Percentiles rank a stretch among this genome's conserved stretches.
These are phyloP conservation scores for Empidonax traillii DNA, from an alignment of 2,113 vertebrate species.

Conservation along the genomic window DNA sequence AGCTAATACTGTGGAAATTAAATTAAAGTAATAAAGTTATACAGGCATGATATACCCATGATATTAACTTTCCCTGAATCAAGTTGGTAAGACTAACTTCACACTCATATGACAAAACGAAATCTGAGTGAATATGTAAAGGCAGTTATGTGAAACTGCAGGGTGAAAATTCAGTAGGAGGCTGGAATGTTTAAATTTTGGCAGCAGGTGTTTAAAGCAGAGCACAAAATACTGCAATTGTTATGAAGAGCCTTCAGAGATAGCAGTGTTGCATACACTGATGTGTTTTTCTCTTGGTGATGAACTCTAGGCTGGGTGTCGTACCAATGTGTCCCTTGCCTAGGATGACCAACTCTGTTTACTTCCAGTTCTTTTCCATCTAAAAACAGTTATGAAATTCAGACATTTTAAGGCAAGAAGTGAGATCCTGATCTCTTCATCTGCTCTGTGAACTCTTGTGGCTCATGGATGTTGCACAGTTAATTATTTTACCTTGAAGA, in stretches of 20 bases:
- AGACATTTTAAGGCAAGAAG: background rate
- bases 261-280: rapidly evolving
- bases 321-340: background rate
- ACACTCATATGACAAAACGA: background rate
- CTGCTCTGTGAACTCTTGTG: background rate
- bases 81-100: background rate
- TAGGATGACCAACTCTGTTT: background rate
- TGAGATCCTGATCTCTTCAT: background rate
- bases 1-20: background rate
- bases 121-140: background rate
- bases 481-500: background rate
- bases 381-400: background rate
- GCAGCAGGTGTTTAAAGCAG: background rate
- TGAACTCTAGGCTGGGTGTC: background rate
- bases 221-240: background rate
- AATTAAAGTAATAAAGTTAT: background rate
- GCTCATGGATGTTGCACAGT: background rate
- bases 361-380: background rate
- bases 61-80: background rate
- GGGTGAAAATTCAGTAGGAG: background rate
- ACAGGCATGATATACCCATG: background rate
- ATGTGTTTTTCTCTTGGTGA: background rate
- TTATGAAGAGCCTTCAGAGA: background rate
- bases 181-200: background rate
- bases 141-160: background rate